Evolutionary conservation across 2,888 invertebrate species (phyloP).

Genomic region (Hedya salicella): DNA sequence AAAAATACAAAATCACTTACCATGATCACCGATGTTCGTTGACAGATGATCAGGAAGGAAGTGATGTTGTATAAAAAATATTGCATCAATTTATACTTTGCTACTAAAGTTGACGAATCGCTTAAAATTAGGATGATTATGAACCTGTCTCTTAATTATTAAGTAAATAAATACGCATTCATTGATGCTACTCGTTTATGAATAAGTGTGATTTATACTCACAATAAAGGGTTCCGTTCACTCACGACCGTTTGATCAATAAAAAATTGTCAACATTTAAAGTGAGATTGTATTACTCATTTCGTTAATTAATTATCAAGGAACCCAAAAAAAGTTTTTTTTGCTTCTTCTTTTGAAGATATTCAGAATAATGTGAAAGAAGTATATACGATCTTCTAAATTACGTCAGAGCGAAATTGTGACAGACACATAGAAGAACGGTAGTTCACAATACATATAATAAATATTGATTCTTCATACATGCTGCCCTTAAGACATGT

Average conservation of each 20-base stretch:
- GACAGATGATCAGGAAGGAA: slow-evolving; percentile 13
- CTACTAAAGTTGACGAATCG: background rate
- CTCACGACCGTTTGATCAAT: background rate
- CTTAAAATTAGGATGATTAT: slow-evolving; percentile 8
- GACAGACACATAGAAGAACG: too few relatives aligned
- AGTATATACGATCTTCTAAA: too few relatives aligned
- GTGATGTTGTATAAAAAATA: slow-evolving; percentile 25
- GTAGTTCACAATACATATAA: too few relatives aligned
- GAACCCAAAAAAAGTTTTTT: too few relatives aligned
- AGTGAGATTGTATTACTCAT: too few relatives aligned
- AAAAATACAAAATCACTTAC: slow-evolving; percentile 12
- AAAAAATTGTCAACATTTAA: too few relatives aligned
- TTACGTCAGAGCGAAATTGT: too few relatives aligned
- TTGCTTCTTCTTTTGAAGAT: too few relatives aligned
- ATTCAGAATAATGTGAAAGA: too few relatives aligned
- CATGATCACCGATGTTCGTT: slow-evolving; percentile 34
- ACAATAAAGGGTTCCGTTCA: slow-evolving; percentile 18
- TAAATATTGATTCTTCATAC: too few relatives aligned
- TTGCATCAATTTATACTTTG: slow-evolving; percentile 34
- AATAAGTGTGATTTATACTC: background rate
- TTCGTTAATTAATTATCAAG: too few relatives aligned
- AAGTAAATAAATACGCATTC: slow-evolving; percentile 12
- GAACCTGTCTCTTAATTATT: slow-evolving; percentile 29
- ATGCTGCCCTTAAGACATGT: too few relatives aligned
- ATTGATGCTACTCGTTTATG: slow-evolving; percentile 1